A percentile compares a stretch with the other conserved stretches of the same genome.
Evolutionary conservation across 2,797 vertebrate species (phyloP).

Genomic region (Saxicola maurus): DNA sequence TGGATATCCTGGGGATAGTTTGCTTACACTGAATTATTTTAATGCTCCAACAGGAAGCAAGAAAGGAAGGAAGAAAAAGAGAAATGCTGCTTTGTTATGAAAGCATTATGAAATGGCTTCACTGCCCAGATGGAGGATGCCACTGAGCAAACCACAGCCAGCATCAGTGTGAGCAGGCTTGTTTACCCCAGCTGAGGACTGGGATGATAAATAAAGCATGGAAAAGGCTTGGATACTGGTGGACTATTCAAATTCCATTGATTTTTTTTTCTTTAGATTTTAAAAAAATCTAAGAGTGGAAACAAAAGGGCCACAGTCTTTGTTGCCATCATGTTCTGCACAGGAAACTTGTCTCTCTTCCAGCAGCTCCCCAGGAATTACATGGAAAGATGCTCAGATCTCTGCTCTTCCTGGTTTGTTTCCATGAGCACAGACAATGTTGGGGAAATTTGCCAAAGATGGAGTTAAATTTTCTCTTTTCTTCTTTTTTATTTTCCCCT

Average conservation of each 20-base stretch:
- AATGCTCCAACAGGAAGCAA: constrained; percentile 3
- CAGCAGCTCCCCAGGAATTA: constrained; percentile 24
- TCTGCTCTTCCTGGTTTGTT: background rate
- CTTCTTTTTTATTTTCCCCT: background rate
- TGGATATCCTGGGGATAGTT: constrained; percentile 25
- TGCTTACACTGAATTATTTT: constrained; percentile 17
- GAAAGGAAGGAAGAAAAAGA: constrained; percentile 25
- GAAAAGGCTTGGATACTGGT: background rate
- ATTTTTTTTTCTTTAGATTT: background rate
- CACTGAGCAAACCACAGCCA: constrained; percentile 27
- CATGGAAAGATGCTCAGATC: background rate
- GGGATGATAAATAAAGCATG: constrained; percentile 20
- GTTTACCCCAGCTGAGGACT: background rate
- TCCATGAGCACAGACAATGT: background rate
- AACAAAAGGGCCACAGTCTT: background rate
- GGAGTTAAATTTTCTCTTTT: background rate
- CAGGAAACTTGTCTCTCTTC: constrained; percentile 7
- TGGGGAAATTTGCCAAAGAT: background rate
- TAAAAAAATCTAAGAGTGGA: background rate
- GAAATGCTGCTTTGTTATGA: background rate
- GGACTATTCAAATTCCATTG: background rate
- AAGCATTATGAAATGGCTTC: background rate
- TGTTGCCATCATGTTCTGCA: background rate
- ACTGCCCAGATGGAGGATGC: constrained; percentile 9
- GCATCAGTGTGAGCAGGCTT: background rate